Base-by-base conservation (phyloP, 2,797 vertebrate species). In the Xenentodon cancila region DNA sequence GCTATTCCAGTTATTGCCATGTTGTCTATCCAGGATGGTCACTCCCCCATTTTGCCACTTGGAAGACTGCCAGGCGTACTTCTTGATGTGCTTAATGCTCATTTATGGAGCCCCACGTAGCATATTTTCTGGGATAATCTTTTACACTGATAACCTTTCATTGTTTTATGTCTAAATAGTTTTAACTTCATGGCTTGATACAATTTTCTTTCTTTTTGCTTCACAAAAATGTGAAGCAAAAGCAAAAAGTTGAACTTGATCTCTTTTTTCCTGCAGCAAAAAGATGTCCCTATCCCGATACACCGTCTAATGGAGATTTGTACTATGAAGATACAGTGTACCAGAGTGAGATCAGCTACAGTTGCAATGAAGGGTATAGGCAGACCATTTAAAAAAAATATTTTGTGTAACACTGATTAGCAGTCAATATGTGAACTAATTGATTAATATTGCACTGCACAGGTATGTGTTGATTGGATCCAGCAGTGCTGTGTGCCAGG, bases 351-450 rank as follows among this genome's bases (percentile, higher is more conserved):
- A 51, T 95, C 74, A 90, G 55, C 69, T 97, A 94, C 60, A 81
- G 91, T 0, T 98, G 96, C 80, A 42, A 94, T 3, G 63, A 91
- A 17, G 96, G 96, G 96, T 97, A 92, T 94, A 90, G 16, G 15
- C 32, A 58, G 0, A 52, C 32, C 4, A 13, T 58, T 4, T 43
- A 7, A 25, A 47, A 1, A 9, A 21, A 16, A 0, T 21, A 4
- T 16, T 2, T 18, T 20, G 45, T 46, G 6, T 32, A 32, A 11
- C 18, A 46, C 15, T 19, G 9, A 20, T 32, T n/a, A 19, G 42
- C 15, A 45, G 50, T 25, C 5, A 12, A 20, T 9, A 4, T 45
- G 21, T 62, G 0, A 40, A 53, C 6, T 56, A 9, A 55, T 13
- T 60, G 8, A 56, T 49, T 59, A 16, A 42, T 9, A 18, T 34